A percentile compares a stretch with the other conserved stretches of the same genome.
Conservation (phyloP, 2,113 vertebrate species). For the Phalacrocorax pelagicus region DNA sequence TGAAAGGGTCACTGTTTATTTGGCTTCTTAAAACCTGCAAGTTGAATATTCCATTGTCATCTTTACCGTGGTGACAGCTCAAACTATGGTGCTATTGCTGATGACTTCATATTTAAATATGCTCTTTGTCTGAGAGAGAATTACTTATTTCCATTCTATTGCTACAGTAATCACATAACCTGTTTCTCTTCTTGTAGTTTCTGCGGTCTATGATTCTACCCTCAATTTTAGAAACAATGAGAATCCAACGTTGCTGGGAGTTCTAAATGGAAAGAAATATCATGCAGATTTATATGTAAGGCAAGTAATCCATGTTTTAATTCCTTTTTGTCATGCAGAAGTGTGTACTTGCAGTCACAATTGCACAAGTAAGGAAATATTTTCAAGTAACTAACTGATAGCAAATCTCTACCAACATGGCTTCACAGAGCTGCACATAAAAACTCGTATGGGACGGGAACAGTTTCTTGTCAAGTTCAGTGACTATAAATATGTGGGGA, state of each 20-base stretch:
- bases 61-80: background rate
- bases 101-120: background rate
- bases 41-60: background rate
- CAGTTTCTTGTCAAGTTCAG: background rate
- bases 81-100: background rate
- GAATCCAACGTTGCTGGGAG: slow-evolving; percentile 86
- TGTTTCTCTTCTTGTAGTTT: slow-evolving; percentile 79
- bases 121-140: background rate
- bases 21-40: background rate
- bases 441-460: background rate
- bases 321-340: background rate
- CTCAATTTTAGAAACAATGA: slow-evolving; percentile 97
- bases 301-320: slow-evolving; percentile 66
- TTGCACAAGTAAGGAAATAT: background rate
- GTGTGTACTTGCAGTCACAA: background rate
- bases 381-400: background rate
- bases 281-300: slow-evolving; percentile 93
- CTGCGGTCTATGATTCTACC: slow-evolving; percentile 95
- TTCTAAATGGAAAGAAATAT: slow-evolving; percentile 93
- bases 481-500: background rate
- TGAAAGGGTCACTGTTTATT: background rate
- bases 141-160: background rate
- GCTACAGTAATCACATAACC: background rate
- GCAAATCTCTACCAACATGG: background rate
- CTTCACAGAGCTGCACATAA: background rate